These are phyloP conservation scores for Pterocles orientalis DNA, from an alignment of 2,113 vertebrate genomes.

Conservation along the genomic window DNA sequence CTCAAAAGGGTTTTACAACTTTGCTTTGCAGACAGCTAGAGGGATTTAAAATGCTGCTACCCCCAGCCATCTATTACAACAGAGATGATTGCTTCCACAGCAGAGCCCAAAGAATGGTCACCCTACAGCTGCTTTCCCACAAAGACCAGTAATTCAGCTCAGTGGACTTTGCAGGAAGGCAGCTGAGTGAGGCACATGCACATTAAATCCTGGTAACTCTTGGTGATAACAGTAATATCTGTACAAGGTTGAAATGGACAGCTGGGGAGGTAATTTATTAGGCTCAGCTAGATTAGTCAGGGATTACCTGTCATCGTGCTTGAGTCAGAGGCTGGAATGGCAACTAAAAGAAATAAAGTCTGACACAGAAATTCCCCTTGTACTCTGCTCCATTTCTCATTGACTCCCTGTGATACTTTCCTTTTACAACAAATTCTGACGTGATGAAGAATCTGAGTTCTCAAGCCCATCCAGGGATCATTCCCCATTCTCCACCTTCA, in stretches of 20 bases:
- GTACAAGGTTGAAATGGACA: background rate
- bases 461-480: background rate
- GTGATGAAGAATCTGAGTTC: background rate
- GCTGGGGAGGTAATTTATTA: background rate
- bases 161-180: background rate
- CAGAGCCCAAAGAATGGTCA: background rate
- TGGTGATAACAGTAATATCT: background rate
- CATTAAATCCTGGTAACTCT: background rate
- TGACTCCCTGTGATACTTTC: background rate
- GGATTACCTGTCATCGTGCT: background rate
- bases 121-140: background rate
- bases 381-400: background rate
- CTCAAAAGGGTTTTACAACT: background rate
- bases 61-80: background rate
- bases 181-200: background rate
- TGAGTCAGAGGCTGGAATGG: background rate
- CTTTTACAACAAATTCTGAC: conserved; percentile 1
- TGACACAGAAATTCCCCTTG: background rate
- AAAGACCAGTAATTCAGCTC: background rate
- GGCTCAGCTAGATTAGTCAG: background rate
- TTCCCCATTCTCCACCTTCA: background rate
- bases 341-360: background rate
- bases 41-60: background rate
- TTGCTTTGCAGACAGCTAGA: background rate
- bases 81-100: background rate